Conservation (phyloP, 2,888 invertebrate species). For the Acanthosepion lycidas region DNA sequence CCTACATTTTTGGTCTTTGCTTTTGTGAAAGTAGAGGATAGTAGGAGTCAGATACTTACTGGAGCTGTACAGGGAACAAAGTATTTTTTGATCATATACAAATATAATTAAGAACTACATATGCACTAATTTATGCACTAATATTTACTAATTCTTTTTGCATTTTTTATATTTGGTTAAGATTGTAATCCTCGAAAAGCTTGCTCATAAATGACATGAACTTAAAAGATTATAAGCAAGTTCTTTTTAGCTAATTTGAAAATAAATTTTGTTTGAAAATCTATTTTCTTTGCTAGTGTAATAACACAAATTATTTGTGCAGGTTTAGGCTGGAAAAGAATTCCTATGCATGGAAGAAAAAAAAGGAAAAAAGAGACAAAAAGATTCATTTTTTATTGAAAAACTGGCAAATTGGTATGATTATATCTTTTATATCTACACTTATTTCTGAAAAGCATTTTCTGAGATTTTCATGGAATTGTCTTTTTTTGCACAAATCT, state of each 20-base stretch:
- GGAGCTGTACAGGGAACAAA: too few species aligned
- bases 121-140: background rate
- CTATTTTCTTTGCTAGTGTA: background rate
- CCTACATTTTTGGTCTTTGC: too few species aligned
- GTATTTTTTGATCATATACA: too few species aligned
- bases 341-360: background rate
- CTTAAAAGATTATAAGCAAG: background rate
- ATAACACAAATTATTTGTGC: background rate
- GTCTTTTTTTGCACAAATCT: background rate
- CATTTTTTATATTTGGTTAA: background rate
- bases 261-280: background rate
- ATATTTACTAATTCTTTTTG: background rate
- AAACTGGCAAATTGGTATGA: background rate
- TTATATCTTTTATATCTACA: background rate
- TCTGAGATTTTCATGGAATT: background rate
- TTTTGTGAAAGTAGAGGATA: too few species aligned
- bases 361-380: background rate
- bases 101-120: too few species aligned
- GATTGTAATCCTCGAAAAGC: background rate
- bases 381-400: background rate
- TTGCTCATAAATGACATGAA: background rate
- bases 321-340: background rate
- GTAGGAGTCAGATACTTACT: too few species aligned
- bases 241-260: background rate
- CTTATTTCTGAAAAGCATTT: background rate